phyloP scores from a whole-genome alignment of 35 echinoderm and acorn worm genomes.

The Hemicentrotus pulcherrimus region DNA sequence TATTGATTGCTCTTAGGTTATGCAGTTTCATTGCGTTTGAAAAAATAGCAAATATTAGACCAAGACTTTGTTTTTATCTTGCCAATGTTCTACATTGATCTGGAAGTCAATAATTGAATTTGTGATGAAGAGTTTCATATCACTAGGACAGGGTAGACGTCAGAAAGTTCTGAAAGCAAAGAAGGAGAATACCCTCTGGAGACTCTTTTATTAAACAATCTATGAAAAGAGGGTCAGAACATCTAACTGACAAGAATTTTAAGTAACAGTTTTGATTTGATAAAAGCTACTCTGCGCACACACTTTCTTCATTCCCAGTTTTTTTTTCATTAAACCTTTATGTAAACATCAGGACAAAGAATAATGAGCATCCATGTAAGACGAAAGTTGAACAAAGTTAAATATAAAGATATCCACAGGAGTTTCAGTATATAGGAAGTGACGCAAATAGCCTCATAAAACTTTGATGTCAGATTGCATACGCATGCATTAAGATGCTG shows the following conservation, averaged over 20 bases:
- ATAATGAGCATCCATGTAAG: not conserved
- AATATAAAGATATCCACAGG: not conserved
- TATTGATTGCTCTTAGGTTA: not conserved
- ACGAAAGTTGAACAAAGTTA: too few species aligned
- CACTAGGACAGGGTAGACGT: not conserved
- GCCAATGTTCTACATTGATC: not conserved
- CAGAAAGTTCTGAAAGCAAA: not conserved
- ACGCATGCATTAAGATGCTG: not conserved
- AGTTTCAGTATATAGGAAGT: not conserved
- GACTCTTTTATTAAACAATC: not conserved
- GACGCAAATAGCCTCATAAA: not conserved
- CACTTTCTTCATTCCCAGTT: not conserved
- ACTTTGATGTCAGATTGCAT: not conserved
- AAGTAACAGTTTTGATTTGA: not conserved
- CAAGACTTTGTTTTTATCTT: not conserved
- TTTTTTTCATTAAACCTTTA: not conserved
- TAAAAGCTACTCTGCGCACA: not conserved
- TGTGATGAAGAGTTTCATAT: not conserved
- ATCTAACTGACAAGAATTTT: not conserved
- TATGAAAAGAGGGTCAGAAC: not conserved
- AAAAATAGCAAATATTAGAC: not conserved
- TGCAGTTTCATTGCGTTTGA: not conserved
- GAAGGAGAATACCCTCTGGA: not conserved
- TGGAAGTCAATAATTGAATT: not conserved
- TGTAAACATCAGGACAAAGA: not conserved